A percentile compares a stretch with the other conserved stretches of the same genome.
Conservation (phyloP, 2,113 vertebrate genomes). For the Crotalus tigris region DNA sequence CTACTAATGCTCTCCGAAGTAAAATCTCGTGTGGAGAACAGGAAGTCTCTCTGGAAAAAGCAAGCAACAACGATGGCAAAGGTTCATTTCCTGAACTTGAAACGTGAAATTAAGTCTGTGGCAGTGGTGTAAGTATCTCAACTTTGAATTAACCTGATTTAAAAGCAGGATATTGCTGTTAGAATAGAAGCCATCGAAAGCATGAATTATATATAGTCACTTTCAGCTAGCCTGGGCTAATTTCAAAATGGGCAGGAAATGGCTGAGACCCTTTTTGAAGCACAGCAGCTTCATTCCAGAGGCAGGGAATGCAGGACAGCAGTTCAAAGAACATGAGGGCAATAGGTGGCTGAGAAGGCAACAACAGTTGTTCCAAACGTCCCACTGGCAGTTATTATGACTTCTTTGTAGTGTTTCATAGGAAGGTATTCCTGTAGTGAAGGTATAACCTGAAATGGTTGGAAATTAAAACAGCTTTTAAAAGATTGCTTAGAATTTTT, state of each 20-base stretch:
- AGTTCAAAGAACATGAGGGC: not conserved
- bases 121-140: conserved; percentile 71
- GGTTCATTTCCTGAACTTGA: conserved; percentile 87
- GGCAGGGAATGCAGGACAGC: not conserved
- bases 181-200: accelerated
- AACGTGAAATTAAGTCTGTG: conserved; percentile 82
- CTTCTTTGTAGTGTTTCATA: not conserved
- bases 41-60: conserved; percentile 84
- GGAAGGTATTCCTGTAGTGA: not conserved
- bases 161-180: accelerated
- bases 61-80: conserved; percentile 84
- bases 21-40: conserved; percentile 66
- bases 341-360: not conserved
- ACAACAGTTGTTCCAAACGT: not conserved
- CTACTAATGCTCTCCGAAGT: conserved; percentile 82
- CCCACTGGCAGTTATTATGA: not conserved
- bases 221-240: not conserved
- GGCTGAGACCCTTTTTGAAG: not conserved
- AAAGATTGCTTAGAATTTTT: too few species aligned
- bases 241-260: not conserved
- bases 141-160: accelerated
- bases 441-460: too few species aligned
- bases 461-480: too few species aligned
- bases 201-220: not conserved
- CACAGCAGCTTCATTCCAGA: not conserved